phyloP scores from a whole-genome alignment of 2,797 vertebrate species.

The Falco peregrinus region DNA sequence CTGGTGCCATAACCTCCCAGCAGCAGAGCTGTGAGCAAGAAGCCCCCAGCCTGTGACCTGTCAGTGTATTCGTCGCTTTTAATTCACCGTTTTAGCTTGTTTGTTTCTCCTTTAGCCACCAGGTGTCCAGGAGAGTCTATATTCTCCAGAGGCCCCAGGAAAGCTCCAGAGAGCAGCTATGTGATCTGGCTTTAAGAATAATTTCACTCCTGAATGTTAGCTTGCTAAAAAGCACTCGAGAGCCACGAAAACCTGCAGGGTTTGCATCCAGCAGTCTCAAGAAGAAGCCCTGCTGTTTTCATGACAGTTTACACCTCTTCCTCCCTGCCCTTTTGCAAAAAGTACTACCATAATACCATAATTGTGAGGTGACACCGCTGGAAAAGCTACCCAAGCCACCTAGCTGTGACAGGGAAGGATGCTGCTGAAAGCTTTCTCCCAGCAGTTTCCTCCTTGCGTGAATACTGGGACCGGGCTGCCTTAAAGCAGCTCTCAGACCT shows the following conservation, averaged over 20 bases:
- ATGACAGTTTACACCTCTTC: not conserved
- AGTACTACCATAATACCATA: accelerated
- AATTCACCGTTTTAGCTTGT: not conserved
- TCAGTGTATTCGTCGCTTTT: not conserved
- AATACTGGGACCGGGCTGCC: not conserved
- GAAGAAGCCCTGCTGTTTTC: not conserved
- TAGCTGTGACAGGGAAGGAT: not conserved
- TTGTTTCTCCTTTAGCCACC: not conserved
- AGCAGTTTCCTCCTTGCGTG: not conserved
- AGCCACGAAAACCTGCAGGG: not conserved
- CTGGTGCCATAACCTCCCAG: not conserved
- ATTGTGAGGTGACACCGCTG: not conserved
- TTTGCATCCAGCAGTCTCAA: not conserved
- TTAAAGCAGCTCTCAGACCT: not conserved
- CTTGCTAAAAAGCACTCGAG: not conserved
- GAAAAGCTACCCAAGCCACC: not conserved
- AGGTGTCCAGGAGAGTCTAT: not conserved
- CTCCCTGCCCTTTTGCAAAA: not conserved
- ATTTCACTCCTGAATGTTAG: accelerated
- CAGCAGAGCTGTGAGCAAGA: not conserved
- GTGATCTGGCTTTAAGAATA: not conserved
- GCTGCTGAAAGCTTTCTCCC: not conserved
- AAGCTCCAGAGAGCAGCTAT: not conserved
- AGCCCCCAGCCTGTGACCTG: not conserved
- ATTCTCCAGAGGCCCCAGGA: not conserved